Conservation (phyloP, 2,113 vertebrate species). For the Plotosus lineatus region DNA sequence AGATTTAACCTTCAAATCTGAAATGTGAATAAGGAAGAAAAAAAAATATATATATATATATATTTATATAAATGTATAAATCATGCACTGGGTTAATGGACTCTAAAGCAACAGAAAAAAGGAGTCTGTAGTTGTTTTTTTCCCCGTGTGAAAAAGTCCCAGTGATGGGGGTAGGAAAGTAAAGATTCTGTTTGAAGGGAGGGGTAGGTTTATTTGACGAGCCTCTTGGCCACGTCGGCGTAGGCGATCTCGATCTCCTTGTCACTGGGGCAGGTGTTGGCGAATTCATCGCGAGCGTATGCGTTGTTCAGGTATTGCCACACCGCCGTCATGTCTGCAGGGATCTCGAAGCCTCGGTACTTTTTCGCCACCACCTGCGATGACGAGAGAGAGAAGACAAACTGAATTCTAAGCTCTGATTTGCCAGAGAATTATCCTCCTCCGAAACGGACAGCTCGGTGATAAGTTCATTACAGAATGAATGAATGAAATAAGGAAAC, state of each 20-base stretch:
- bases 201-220: conserved; percentile 84
- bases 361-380: conserved; percentile 96
- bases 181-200: background rate
- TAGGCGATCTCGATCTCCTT: conserved; percentile 98
- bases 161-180: conserved; percentile 23
- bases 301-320: conserved; percentile 95
- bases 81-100: conserved; percentile 60
- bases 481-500: background rate
- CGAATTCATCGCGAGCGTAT: conserved; percentile 93
- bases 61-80: background rate
- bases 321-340: conserved; percentile 88
- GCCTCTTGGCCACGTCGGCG: conserved; percentile 94
- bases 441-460: background rate
- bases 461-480: background rate
- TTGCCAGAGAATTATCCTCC: background rate
- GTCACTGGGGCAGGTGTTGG: conserved; percentile 96
- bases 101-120: conserved; percentile 62
- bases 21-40: conserved; percentile 11
- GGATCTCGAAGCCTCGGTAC: conserved; percentile 93
- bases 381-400: background rate
- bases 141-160: conserved; percentile 65
- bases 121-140: conserved; percentile 64
- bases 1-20: conserved; percentile 38
- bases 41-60: background rate
- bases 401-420: background rate